Conservation (phyloP, 2,113 vertebrate species). For the Daubentonia madagascariensis region DNA sequence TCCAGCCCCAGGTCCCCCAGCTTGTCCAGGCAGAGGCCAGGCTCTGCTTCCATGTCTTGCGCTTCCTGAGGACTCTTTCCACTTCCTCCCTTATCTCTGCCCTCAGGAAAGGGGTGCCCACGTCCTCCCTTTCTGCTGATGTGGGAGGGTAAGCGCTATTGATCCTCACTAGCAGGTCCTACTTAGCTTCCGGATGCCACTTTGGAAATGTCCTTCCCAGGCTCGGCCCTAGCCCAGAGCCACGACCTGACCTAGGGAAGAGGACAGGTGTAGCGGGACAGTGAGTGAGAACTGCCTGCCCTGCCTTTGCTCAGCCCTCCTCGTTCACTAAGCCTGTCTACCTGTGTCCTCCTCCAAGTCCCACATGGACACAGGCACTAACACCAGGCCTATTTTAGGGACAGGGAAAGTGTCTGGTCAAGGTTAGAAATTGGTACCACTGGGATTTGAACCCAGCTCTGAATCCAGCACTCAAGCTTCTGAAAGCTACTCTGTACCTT, state of each 20-base stretch:
- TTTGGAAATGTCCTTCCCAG: background rate
- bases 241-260: background rate
- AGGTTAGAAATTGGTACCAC: background rate
- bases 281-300: background rate
- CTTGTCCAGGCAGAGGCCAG: too few species aligned
- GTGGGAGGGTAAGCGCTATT: background rate
- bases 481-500: background rate
- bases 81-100: background rate
- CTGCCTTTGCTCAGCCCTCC: background rate
- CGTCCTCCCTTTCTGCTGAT: background rate
- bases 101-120: background rate
- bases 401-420: too few species aligned
- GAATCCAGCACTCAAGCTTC: fast-evolving
- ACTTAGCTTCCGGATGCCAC: background rate
- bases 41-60: background rate
- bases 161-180: background rate
- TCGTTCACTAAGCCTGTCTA: too few species aligned
- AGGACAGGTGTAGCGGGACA: background rate
- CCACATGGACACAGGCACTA: background rate
- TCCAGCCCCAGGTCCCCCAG: fast-evolving
- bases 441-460: background rate
- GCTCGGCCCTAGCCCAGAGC: background rate
- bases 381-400: background rate
- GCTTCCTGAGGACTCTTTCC: background rate
- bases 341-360: background rate